Evolutionary conservation across 2,113 vertebrate genomes (phyloP).

Genomic region (Corvus hawaiiensis): DNA sequence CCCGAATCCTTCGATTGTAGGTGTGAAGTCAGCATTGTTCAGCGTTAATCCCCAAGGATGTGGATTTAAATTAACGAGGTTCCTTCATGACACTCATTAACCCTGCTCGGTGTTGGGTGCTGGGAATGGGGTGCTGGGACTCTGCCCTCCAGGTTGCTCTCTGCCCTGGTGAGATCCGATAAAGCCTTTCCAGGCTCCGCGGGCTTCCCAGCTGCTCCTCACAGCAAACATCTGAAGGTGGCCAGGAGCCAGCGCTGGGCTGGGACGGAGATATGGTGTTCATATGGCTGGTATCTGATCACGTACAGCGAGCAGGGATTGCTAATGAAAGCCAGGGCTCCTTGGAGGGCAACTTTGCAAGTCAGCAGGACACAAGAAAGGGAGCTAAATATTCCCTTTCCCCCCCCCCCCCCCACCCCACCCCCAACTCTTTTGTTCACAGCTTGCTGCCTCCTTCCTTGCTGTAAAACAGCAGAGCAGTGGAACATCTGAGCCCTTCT

Average conservation of each 20-base stretch:
- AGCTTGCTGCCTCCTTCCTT: neutral
- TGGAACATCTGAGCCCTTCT: neutral
- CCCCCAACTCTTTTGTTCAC: neutral
- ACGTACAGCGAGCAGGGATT: neutral
- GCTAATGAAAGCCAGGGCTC: neutral
- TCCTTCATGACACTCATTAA: neutral
- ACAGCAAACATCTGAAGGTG: neutral
- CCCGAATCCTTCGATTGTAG: neutral
- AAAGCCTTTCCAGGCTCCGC: neutral
- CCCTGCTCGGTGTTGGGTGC: neutral
- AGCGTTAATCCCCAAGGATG: rapidly evolving
- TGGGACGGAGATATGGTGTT: neutral
- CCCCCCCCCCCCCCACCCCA: no score
- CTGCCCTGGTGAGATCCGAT: rapidly evolving
- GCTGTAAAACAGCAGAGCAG: neutral
- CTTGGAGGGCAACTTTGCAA: neutral
- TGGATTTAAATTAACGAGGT: neutral
- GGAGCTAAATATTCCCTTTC: neutral
- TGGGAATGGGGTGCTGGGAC: rapidly evolving
- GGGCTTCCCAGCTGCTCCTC: neutral
- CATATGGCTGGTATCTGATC: neutral
- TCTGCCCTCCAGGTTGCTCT: neutral
- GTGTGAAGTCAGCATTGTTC: neutral
- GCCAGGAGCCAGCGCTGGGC: neutral
- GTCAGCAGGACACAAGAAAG: neutral